These are phyloP conservation scores for Crossaster papposus DNA, from an alignment of 53 echinoderm and acorn worm genomes.

Conservation along the genomic window DNA sequence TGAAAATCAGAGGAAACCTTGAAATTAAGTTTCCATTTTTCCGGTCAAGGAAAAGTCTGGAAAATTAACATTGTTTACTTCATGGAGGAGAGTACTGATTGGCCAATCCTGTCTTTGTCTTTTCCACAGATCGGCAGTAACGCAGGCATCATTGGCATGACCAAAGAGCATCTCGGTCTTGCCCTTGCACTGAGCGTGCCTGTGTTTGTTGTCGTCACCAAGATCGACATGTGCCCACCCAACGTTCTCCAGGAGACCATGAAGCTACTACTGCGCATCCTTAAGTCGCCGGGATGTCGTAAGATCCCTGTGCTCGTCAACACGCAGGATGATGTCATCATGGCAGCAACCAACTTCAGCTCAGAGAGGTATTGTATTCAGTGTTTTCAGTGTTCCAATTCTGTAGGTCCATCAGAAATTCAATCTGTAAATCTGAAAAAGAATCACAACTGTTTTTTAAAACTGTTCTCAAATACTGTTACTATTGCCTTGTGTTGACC, in stretches of 20 bases:
- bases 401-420: too few relatives aligned
- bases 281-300: constrained; percentile 96
- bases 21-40: too few relatives aligned
- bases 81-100: background rate
- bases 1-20: background rate
- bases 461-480: too few relatives aligned
- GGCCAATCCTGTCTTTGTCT: background rate
- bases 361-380: constrained; percentile 80
- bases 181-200: constrained; percentile 97
- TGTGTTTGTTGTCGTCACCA: constrained; percentile 97
- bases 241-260: constrained; percentile 97
- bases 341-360: constrained; percentile 98
- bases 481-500: too few relatives aligned
- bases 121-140: constrained; percentile 86
- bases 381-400: background rate
- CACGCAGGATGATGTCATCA: constrained; percentile 93
- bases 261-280: constrained; percentile 90
- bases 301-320: constrained; percentile 98
- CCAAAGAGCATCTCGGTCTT: constrained; percentile 95
- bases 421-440: too few relatives aligned
- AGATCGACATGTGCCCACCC: constrained; percentile 99
- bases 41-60: too few relatives aligned
- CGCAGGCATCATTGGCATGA: constrained; percentile 98
- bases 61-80: too few relatives aligned
- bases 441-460: too few relatives aligned